A percentile compares a stretch with the other conserved stretches of the same genome.
phyloP scores from a whole-genome alignment of 1,140 invertebrate genomes.

The Nasonia vitripennis region DNA sequence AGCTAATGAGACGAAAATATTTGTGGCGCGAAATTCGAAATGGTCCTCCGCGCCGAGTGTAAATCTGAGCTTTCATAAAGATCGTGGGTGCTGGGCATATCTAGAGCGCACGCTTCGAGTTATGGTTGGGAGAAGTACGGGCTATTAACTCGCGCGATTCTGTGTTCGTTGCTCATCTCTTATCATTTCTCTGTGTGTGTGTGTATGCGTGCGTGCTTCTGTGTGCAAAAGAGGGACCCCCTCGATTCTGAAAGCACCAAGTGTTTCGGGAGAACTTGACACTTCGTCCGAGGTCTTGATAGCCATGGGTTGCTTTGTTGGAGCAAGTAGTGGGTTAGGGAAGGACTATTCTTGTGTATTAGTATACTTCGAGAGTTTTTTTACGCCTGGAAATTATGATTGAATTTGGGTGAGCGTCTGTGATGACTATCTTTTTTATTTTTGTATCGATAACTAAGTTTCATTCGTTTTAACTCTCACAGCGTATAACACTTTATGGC shows the following conservation, averaged over 20 bases:
- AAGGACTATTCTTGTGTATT: background rate
- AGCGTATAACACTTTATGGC: too few species aligned
- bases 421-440: too few species aligned
- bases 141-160: constrained; percentile 59
- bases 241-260: background rate
- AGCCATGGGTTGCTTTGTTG: background rate
- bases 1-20: constrained; percentile 39
- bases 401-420: background rate
- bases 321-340: background rate
- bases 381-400: too few species aligned
- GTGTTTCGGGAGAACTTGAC: constrained; percentile 28
- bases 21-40: constrained; percentile 14
- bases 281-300: constrained; percentile 40
- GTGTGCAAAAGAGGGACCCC: background rate
- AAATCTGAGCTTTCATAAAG: constrained; percentile 58
- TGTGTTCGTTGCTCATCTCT: constrained; percentile 18
- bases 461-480: too few species aligned
- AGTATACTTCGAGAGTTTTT: too few species aligned
- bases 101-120: constrained; percentile 58
- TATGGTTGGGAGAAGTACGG: constrained; percentile 58
- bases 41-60: background rate
- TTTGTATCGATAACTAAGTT: too few species aligned
- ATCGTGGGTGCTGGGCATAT: constrained; percentile 52
- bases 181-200: constrained; percentile 22
- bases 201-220: too few species aligned